Percentiles rank a stretch among this genome's conserved stretches.
Conservation (phyloP, 2,888 invertebrate genomes). For the Drosophila rellima region DNA sequence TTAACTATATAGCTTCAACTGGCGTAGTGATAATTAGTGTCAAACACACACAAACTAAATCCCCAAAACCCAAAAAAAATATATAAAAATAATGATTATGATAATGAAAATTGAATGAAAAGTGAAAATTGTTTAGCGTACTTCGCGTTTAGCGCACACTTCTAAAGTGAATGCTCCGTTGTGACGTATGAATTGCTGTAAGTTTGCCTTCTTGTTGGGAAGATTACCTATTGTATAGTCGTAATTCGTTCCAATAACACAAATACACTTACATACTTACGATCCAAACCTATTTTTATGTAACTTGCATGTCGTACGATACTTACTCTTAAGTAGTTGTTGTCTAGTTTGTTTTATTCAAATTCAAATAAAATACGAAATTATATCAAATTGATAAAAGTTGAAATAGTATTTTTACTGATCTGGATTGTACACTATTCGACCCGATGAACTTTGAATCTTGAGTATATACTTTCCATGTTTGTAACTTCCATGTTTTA, state of each 20-base stretch:
- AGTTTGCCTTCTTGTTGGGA: slow-evolving; percentile 61
- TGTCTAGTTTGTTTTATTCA: slow-evolving; percentile 81
- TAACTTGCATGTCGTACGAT: slow-evolving; percentile 70
- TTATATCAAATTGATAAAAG: slow-evolving; percentile 19
- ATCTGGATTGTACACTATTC: background rate
- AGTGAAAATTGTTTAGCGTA: slow-evolving; percentile 36
- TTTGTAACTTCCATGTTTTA: background rate
- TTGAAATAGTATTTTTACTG: background rate
- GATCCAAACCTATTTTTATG: slow-evolving; percentile 70
- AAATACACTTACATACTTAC: slow-evolving; percentile 17
- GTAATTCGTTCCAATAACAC: slow-evolving; percentile 40
- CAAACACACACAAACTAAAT: slow-evolving; percentile 74
- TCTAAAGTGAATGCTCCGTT: slow-evolving; percentile 63
- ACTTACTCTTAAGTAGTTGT: slow-evolving; percentile 77
- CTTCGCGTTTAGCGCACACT: slow-evolving; percentile 56
- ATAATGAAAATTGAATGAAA: slow-evolving; percentile 24
- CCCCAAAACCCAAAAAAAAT: slow-evolving; percentile 23
- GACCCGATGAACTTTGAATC: background rate
- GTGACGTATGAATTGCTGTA: slow-evolving; percentile 68
- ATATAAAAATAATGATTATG: slow-evolving; percentile 20
- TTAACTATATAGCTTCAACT: slow-evolving; percentile 73
- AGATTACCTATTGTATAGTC: slow-evolving; percentile 45
- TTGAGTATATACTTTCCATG: background rate
- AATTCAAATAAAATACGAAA: slow-evolving; percentile 71
- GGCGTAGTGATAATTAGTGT: slow-evolving; percentile 82